Base-by-base conservation (phyloP, 2,797 vertebrate species). In the Parauchenoglanis punctatus region DNA sequence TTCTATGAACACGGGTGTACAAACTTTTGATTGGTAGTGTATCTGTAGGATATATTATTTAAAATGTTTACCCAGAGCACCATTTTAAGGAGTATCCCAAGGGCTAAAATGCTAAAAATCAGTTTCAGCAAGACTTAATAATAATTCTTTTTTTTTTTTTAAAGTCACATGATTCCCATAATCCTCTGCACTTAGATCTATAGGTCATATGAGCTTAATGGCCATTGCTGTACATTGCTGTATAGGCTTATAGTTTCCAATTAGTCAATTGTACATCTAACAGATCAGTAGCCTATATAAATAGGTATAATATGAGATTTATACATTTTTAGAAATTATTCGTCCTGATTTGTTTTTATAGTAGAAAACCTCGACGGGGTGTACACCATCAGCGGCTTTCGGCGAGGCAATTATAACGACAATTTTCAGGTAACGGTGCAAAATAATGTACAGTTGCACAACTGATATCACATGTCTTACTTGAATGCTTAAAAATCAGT, bases 371-470 rank as follows among this genome's bases (percentile, higher is more conserved):
- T 40, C 6, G 90, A 93, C 73, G 88, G 80, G 0, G 88, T 84
- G 13, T 49, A 31, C 4, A 61, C 49, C 28, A 68, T 78, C 73
- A 61, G 73, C 10, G 8, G 87, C 25, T 85, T 89, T 81, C 89
- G 1, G 49, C 91, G 90, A 35, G 44, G 25, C 44, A 89, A 78
- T 18, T 18, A 59, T 31, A 70, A n/a, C 56, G 86, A 18, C 31
- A 54, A 7, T 73, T 11, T n/a, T 15, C 84, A 91, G 92, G 93
- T 95, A 89, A 91, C 5, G 10, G 20, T n/a, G 20, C 15, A 75
- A 20, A 76, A 84, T 31, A 88, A 46, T 13, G 0, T 6, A 65
- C 28, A 10, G 28, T 15, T 11, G 49, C n/a, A 78, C 23, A 78
- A 28, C 0, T 80, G 59, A 65, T 10, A 28, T 46, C 61, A 83